Percentiles rank a stretch among this genome's conserved stretches.
Conservation (phyloP, 2,797 vertebrate species). For the Enteromius viviparus region DNA sequence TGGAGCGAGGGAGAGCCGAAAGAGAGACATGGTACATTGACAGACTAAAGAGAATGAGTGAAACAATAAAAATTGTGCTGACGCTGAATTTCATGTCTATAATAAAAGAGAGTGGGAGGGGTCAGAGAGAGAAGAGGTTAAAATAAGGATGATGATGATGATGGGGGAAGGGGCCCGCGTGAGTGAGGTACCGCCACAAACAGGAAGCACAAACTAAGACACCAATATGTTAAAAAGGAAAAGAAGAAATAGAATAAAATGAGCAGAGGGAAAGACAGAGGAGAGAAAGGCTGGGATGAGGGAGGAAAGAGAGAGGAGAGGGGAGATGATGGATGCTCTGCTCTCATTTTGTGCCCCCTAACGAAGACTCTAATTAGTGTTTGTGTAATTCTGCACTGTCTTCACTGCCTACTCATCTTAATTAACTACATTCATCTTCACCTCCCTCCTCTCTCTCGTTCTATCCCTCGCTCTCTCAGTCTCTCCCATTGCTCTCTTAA, state of each 20-base stretch:
- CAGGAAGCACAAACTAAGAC: not conserved
- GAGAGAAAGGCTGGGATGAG: conserved; percentile 9
- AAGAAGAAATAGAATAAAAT: conserved; percentile 35
- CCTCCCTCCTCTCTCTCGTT: conserved; percentile 69
- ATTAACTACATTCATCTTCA: conserved; percentile 88
- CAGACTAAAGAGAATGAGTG: conserved; percentile 42
- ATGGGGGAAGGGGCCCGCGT: not conserved
- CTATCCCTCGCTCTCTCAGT: conserved; percentile 55
- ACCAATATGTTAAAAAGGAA: not conserved
- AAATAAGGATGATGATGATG: not conserved
- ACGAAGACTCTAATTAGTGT: conserved; percentile 87
- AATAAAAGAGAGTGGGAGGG: conserved; percentile 30
- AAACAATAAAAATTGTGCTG: conserved; percentile 65
- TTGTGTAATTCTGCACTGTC: conserved; percentile 88
- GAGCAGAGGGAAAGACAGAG: conserved; percentile 50
- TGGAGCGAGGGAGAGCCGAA: conserved; percentile 32
- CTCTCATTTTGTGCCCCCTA: conserved; percentile 82
- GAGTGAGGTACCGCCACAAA: conserved; percentile 5
- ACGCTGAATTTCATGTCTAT: conserved; percentile 38
- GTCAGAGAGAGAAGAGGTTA: conserved; percentile 13
- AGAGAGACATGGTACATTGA: conserved; percentile 49
- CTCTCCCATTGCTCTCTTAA: conserved; percentile 77
- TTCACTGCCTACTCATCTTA: conserved; percentile 85
- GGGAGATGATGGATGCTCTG: conserved; percentile 78
- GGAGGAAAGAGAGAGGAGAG: conserved; percentile 22